These are phyloP conservation scores for Eucera pruinosa DNA, from an alignment of 2,888 invertebrate genomes.

Conservation along the genomic window DNA sequence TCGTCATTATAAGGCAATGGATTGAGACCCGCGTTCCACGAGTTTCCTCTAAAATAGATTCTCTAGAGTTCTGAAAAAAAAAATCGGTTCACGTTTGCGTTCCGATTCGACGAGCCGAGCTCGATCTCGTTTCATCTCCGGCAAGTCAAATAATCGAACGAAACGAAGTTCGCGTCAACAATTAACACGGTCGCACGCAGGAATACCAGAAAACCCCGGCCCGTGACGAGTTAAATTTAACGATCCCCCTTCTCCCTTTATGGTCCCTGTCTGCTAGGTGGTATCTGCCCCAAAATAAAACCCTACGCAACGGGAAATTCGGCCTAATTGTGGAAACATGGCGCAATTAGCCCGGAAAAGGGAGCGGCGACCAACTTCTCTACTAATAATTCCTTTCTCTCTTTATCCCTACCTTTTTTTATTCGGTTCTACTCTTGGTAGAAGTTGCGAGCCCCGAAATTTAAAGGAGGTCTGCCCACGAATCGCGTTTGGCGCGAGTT, in stretches of 20 bases:
- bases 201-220: conserved; percentile 37
- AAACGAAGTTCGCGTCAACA: conserved; percentile 45
- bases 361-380: conserved; percentile 25
- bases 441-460: conserved; percentile 59
- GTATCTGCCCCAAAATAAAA: conserved; percentile 47
- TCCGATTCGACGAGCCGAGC: conserved; percentile 22
- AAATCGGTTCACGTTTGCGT: conserved; percentile 7
- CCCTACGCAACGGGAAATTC: conserved; percentile 41
- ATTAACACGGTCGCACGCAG: conserved; percentile 45
- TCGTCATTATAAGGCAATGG: too few relatives aligned
- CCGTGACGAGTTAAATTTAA: conserved; percentile 56
- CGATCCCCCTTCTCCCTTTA: background rate
- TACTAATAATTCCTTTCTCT: conserved; percentile 34
- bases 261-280: conserved; percentile 1
- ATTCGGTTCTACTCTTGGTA: background rate
- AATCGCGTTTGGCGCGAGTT: conserved; percentile 54
- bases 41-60: conserved; percentile 25
- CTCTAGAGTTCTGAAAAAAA: background rate
- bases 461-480: conserved; percentile 63
- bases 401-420: too few relatives aligned
- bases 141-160: conserved; percentile 50
- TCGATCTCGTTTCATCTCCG: conserved; percentile 45
- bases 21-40: background rate
- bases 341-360: conserved; percentile 45
- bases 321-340: conserved; percentile 47